Conservation (phyloP, 2,888 invertebrate genomes). For the Protophormia terraenovae region DNA sequence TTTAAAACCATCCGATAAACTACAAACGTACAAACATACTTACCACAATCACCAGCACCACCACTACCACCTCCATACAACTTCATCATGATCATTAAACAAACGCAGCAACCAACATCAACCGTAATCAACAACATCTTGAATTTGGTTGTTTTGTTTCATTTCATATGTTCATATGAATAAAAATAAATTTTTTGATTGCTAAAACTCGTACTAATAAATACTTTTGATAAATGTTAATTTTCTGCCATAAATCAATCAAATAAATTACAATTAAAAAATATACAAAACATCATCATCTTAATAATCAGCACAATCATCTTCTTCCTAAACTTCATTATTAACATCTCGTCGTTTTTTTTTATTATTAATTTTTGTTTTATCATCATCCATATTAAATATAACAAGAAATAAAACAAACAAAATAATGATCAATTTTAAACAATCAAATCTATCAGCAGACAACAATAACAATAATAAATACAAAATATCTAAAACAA, state of each 20-base stretch:
- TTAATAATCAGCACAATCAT: slow-evolving; percentile 12
- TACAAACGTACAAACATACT: not conserved
- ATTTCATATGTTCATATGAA: not conserved
- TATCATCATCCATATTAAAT: slow-evolving; percentile 39
- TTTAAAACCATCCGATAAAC: not conserved
- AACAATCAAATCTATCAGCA: slow-evolving; percentile 23
- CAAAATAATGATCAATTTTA: slow-evolving; percentile 5
- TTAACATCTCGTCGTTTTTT: slow-evolving; percentile 9
- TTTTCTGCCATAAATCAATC: slow-evolving; percentile 69
- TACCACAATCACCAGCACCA: slow-evolving; percentile 10
- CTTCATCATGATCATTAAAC: slow-evolving; percentile 23
- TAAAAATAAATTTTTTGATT: too few species aligned
- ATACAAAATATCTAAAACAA: not conserved
- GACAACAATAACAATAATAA: not conserved
- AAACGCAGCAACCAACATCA: not conserved
- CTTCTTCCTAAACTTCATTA: not conserved
- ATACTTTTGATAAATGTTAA: slow-evolving; percentile 66
- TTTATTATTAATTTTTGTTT: not conserved
- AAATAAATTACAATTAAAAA: slow-evolving; percentile 70
- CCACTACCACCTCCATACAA: not conserved
- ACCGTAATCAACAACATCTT: slow-evolving; percentile 1
- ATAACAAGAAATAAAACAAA: slow-evolving; percentile 32
- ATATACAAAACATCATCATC: slow-evolving; percentile 51
- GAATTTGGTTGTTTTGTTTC: not conserved
- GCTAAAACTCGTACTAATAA: slow-evolving; percentile 66